These are phyloP conservation scores for Leptoclinus maculatus DNA, from an alignment of 2,797 vertebrate species.

Conservation along the genomic window DNA sequence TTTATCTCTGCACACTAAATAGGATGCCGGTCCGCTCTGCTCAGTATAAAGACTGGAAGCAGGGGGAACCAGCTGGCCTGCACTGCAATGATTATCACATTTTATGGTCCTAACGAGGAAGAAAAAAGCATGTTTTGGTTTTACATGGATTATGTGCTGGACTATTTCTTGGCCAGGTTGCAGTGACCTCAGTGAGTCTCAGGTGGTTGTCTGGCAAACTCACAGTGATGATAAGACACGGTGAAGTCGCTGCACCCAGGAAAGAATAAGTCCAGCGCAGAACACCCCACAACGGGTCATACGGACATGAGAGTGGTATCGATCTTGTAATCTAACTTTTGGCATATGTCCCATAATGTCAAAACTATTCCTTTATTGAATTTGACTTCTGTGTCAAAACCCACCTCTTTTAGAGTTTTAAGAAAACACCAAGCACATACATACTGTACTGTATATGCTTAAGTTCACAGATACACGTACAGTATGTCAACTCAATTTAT, in stretches of 20 bases:
- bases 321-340: not conserved
- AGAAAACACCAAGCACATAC: not conserved
- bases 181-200: not conserved
- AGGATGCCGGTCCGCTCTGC: not conserved
- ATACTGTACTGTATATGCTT: not conserved
- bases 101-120: not conserved
- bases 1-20: not conserved
- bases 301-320: not conserved
- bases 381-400: not conserved
- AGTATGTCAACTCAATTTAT: not conserved
- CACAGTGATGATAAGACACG: not conserved
- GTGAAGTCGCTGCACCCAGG: not conserved
- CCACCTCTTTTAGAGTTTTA: not conserved
- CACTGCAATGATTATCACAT: not conserved
- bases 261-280: not conserved
- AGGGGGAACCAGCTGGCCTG: not conserved
- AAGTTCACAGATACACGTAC: not conserved
- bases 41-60: not conserved
- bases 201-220: not conserved
- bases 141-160: not conserved
- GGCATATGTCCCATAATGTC: not conserved
- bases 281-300: not conserved
- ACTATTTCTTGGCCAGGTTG: not conserved
- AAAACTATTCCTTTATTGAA: not conserved
- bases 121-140: not conserved